phyloP scores from a whole-genome alignment of 2,113 vertebrate species.

The Cranoglanis bouderius region DNA sequence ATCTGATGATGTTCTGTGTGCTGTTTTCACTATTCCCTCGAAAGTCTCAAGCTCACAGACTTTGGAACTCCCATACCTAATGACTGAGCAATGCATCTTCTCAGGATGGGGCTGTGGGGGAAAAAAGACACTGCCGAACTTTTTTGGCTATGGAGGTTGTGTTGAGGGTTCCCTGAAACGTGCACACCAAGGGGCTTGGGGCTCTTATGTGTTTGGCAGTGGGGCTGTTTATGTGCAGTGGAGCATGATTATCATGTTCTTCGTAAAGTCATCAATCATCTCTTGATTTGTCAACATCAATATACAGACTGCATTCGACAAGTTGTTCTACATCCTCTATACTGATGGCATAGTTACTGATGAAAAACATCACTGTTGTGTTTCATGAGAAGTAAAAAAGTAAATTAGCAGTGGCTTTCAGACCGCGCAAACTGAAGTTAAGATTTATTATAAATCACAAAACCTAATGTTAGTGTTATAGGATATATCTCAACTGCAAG shows the following conservation, averaged over 20 bases:
- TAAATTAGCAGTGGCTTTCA: background rate
- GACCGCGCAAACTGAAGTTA: background rate
- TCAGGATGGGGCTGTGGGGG: background rate
- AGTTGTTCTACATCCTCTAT: background rate
- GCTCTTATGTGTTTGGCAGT: background rate
- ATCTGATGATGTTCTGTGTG: background rate
- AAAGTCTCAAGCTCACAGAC: background rate
- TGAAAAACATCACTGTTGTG: background rate
- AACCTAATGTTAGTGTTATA: background rate
- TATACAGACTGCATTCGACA: background rate
- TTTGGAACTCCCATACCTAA: background rate
- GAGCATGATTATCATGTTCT: background rate
- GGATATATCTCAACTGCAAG: background rate
- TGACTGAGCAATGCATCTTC: background rate
- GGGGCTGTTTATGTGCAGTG: background rate
- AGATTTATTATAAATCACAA: background rate
- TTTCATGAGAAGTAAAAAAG: background rate
- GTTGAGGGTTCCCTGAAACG: background rate
- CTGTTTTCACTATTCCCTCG: background rate
- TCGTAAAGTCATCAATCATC: background rate
- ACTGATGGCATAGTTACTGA: background rate
- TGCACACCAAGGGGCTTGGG: background rate
- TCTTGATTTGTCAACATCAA: background rate
- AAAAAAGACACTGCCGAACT: background rate
- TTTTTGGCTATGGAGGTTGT: background rate